A percentile compares a stretch with the other conserved stretches of the same genome.
These are phyloP conservation scores for Eupithecia insigniata DNA, from an alignment of 2,888 invertebrate species.

Conservation along the genomic window DNA sequence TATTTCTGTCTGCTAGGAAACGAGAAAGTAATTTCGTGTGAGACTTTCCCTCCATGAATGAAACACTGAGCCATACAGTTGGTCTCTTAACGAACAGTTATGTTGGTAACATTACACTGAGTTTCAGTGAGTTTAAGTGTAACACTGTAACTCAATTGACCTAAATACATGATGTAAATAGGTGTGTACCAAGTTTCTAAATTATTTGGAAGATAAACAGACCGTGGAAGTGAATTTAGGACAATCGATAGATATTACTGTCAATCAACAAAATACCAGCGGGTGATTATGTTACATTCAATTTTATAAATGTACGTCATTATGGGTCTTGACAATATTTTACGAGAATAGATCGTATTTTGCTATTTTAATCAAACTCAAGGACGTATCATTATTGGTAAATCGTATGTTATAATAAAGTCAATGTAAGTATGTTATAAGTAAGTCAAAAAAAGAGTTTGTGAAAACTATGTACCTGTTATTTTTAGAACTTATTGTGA, in stretches of 20 bases:
- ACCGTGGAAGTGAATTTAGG: conserved; percentile 2
- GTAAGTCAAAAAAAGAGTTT: too few species aligned
- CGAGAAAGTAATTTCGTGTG: too few species aligned
- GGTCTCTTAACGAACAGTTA: background rate
- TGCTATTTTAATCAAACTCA: too few species aligned
- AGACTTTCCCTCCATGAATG: background rate
- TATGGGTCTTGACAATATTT: background rate
- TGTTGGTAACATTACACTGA: background rate
- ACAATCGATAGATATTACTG: conserved; percentile 10
- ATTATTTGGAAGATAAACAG: conserved; percentile 13
- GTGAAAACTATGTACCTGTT: too few species aligned
- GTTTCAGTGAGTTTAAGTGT: background rate
- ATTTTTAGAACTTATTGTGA: too few species aligned
- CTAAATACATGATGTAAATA: conserved; percentile 35
- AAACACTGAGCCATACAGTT: background rate
- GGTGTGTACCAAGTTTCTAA: conserved; percentile 3
- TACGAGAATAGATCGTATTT: background rate
- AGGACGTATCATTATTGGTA: too few species aligned
- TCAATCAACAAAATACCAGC: conserved; percentile 10
- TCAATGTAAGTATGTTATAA: too few species aligned
- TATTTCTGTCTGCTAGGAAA: too few species aligned
- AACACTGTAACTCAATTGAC: conserved; percentile 38
- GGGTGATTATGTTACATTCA: background rate
- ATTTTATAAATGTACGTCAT: conserved; percentile 6
- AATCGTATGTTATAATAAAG: too few species aligned